Evolutionary conservation across 2,888 invertebrate species (phyloP), one percentile per base, ranked within the genome.

Genomic region (Drosophila quinaria): DNA sequence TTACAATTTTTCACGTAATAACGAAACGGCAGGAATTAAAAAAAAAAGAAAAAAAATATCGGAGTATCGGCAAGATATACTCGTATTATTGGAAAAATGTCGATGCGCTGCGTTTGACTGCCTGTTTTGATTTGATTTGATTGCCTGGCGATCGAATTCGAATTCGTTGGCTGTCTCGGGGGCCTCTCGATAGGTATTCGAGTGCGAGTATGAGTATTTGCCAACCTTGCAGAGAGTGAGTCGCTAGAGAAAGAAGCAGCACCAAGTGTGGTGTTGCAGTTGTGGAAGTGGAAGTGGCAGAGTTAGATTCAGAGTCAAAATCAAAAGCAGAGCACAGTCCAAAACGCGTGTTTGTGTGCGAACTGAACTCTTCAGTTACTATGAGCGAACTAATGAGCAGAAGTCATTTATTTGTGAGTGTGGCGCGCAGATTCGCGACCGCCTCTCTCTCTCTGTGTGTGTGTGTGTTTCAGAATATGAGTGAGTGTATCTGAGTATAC

Each of bases 371-470:
- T 80, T 73, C 89, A 70, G 77, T 81, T 65, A 82, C 87, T 88
- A 82, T 82, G 61, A 90, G 68, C 83, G 73, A 76, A 84, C 90
- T 83, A 83, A 83, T 88, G 90, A 89, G 86, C 70, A 25, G 80
- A 60, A 80, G 56, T 69, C 56, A 55, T 41, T 37, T 47, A 55
- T 37, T 37, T 44, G 19, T 15, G 33, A 33, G 51, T 33, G n/a
- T 44, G 42, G 55, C 55, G 33, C 42, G 33, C 41, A 33, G 17
- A 22, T 44, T 31, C 33, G 41, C 55, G 31, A 52, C 15, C 29
- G 41, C 25, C 19, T 42, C 31, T 62, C 25, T 47, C 67, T 59
- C 71, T 54, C 52, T 22, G 62, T 37, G 64, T 22, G 46, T 19
- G 49, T 35, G 35, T 37, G 35, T n/a, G 37, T 37, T n/a, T 25